These are phyloP conservation scores for Hyphantria cunea DNA, from an alignment of 1,140 invertebrate genomes.

Conservation along the genomic window DNA sequence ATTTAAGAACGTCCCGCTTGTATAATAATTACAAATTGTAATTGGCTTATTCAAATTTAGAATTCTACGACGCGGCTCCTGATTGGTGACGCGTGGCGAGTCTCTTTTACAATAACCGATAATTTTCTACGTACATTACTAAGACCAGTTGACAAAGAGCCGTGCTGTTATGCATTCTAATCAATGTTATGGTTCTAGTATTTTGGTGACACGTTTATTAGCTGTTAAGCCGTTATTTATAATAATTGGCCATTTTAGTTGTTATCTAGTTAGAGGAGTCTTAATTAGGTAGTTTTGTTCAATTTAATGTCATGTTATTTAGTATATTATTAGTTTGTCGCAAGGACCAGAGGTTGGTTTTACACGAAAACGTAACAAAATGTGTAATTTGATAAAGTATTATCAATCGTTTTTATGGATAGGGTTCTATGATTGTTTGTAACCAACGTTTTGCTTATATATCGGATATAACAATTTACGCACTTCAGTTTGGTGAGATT, in stretches of 20 bases:
- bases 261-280: constrained; percentile 2
- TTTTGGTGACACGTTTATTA: constrained; percentile 1
- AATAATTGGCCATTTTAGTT: constrained; percentile 4
- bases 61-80: constrained; percentile 2
- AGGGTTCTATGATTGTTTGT: too few species aligned
- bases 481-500: too few species aligned
- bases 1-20: neutral
- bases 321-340: neutral
- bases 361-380: too few species aligned
- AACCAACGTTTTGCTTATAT: too few species aligned
- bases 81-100: constrained; percentile 10
- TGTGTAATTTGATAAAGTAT: too few species aligned
- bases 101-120: constrained; percentile 2
- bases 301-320: constrained; percentile 7
- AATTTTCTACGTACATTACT: neutral
- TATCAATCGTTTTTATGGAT: too few species aligned
- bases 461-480: too few species aligned
- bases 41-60: constrained; percentile 7
- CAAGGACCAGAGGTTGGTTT: too few species aligned
- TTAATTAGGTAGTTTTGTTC: neutral
- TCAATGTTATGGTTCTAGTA: neutral
- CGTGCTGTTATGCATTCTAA: neutral
- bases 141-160: neutral
- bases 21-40: constrained; percentile 2
- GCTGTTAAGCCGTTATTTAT: neutral